These are phyloP conservation scores for Sabellastarte sp. DNA, from an alignment of 2,888 invertebrate species.

Conservation along the genomic window DNA sequence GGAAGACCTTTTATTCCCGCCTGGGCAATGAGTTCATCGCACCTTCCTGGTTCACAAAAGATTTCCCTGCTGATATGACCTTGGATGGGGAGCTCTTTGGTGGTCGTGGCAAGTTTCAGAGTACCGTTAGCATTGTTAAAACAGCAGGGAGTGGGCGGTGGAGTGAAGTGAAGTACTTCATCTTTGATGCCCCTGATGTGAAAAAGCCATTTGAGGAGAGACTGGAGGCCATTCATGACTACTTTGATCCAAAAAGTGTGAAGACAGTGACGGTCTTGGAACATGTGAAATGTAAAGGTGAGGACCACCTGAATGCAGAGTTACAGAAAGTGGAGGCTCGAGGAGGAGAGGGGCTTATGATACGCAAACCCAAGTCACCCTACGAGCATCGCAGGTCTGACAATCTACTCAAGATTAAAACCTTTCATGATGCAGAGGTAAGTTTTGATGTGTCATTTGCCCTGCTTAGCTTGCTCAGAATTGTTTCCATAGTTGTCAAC, in stretches of 20 bases:
- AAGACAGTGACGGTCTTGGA: conserved; percentile 37
- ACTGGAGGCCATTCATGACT: conserved; percentile 38
- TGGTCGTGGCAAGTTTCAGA: conserved; percentile 51
- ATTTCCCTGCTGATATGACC: conserved; percentile 46
- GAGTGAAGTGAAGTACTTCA: conserved; percentile 44
- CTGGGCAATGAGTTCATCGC: conserved; percentile 54
- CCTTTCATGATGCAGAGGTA: conserved; percentile 56
- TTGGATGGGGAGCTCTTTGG: conserved; percentile 54
- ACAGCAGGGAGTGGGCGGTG: conserved; percentile 42
- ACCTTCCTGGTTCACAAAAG: conserved; percentile 48
- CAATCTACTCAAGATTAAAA: conserved; percentile 52
- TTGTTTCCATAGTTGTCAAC: too few relatives aligned
- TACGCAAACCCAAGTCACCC: conserved; percentile 47
- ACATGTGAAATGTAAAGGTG: conserved; percentile 44
- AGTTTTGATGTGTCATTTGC: too few relatives aligned
- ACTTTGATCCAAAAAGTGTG: conserved; percentile 36
- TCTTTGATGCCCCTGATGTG: conserved; percentile 51
- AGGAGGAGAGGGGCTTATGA: conserved; percentile 55
- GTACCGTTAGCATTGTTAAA: conserved; percentile 53
- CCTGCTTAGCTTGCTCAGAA: too few relatives aligned
- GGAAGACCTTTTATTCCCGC: conserved; percentile 51
- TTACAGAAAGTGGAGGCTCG: conserved; percentile 41
- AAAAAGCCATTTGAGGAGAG: conserved; percentile 48
- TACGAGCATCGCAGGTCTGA: conserved; percentile 46
- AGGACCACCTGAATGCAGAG: conserved; percentile 42